Conservation (phyloP, 2,888 invertebrate species). For the Drosophila nr. perissopoda region DNA sequence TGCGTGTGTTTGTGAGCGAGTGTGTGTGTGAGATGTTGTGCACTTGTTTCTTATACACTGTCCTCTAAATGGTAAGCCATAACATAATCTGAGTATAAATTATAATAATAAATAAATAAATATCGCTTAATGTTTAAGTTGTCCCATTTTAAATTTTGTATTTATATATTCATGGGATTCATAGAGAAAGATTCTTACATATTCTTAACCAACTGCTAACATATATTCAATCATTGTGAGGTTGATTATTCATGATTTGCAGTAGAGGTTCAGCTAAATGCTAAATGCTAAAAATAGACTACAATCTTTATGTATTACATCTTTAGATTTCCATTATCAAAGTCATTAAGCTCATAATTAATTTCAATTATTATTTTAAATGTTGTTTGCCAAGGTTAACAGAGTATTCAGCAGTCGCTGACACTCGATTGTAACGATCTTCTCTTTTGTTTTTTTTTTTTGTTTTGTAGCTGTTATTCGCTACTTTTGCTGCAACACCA, state of each 20-base stretch:
- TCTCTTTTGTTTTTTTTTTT: constrained; percentile 1
- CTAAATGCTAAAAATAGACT: not conserved
- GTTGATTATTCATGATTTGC: not conserved
- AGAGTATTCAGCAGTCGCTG: constrained; percentile 6
- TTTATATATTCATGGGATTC: not conserved
- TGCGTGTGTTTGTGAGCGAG: constrained; percentile 45
- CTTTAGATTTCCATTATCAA: not conserved
- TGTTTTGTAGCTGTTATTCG: constrained; percentile 14
- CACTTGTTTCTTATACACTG: not conserved
- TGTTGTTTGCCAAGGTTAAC: not conserved
- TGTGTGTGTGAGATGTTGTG: constrained; percentile 16
- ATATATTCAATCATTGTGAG: too few species aligned
- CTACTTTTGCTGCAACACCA: constrained; percentile 39
- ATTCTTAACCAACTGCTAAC: not conserved
- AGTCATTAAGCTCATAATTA: not conserved
- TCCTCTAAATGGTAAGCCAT: not conserved
- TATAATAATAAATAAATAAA: not conserved
- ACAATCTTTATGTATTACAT: not conserved
- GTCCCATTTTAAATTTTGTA: not conserved
- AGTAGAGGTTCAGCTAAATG: not conserved
- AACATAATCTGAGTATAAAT: not conserved
- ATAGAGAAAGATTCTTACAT: not conserved
- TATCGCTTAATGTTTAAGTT: not conserved
- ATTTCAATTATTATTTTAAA: not conserved
- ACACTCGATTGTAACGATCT: not conserved